These are phyloP conservation scores for Pangasianodon hypophthalmus DNA, from an alignment of 2,113 vertebrate genomes.

Conservation along the genomic window DNA sequence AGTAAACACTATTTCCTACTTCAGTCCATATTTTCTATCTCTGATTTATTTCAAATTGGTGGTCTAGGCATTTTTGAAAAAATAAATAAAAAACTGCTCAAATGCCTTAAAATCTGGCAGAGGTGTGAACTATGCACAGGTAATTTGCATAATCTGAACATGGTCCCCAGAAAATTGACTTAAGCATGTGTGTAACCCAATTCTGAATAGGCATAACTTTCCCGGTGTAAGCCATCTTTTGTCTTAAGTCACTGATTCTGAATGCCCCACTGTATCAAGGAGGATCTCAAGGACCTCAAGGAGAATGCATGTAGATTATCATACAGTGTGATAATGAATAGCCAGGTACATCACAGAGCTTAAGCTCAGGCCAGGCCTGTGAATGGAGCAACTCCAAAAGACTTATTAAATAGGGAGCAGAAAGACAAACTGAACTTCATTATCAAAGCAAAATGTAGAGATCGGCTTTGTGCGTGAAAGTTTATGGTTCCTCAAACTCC, in stretches of 20 bases:
- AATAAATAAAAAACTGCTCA: neutral
- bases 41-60: neutral
- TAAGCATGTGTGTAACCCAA: neutral
- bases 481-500: conserved; percentile 34
- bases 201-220: neutral
- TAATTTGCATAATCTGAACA: neutral
- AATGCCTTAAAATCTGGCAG: no score
- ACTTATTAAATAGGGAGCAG: neutral
- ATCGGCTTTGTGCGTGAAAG: conserved; percentile 32
- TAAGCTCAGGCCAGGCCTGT: neutral
- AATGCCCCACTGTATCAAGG: neutral
- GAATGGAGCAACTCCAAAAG: conserved; percentile 1
- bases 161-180: neutral
- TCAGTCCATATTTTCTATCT: neutral
- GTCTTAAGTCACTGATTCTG: neutral
- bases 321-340: neutral
- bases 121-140: neutral
- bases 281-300: neutral
- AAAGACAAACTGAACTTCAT: conserved; percentile 15
- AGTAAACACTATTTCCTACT: neutral
- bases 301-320: neutral
- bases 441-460: conserved; percentile 25
- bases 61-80: neutral
- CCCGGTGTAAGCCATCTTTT: neutral
- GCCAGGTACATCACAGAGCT: neutral